These are phyloP conservation scores for Popillia japonica DNA, from an alignment of 1,140 invertebrate species.

Conservation along the genomic window DNA sequence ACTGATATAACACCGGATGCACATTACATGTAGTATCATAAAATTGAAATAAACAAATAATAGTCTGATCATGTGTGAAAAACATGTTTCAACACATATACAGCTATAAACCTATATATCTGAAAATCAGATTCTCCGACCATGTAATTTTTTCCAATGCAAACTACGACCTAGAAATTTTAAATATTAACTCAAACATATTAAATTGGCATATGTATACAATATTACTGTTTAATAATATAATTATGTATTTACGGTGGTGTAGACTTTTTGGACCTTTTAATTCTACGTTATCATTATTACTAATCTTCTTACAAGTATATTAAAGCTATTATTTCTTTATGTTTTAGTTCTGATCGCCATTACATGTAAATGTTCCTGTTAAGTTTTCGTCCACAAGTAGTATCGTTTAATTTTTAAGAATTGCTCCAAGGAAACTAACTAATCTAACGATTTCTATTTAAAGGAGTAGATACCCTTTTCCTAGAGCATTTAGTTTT, in stretches of 20 bases:
- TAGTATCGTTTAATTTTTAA: conserved; percentile 5
- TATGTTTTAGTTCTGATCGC: conserved; percentile 21
- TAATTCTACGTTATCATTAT: background rate
- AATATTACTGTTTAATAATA: background rate
- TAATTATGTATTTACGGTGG: background rate
- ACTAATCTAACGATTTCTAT: background rate
- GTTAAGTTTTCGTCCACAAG: conserved; percentile 8
- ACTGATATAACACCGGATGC: no score
- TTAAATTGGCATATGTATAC: background rate
- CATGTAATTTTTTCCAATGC: background rate
- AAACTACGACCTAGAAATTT: conserved; percentile 1
- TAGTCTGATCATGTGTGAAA: background rate
- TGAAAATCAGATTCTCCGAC: background rate
- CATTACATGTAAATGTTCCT: background rate
- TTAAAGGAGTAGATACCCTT: background rate
- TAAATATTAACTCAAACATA: background rate
- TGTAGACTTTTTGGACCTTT: background rate
- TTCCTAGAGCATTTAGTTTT: background rate
- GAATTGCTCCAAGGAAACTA: background rate
- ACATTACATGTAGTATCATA: no score
- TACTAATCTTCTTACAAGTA: background rate
- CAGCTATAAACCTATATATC: background rate
- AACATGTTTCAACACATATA: background rate
- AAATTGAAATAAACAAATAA: no score
- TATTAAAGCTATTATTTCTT: conserved; percentile 31